These are phyloP conservation scores for Idaea biselata DNA, from an alignment of 2,888 invertebrate species.

Conservation along the genomic window DNA sequence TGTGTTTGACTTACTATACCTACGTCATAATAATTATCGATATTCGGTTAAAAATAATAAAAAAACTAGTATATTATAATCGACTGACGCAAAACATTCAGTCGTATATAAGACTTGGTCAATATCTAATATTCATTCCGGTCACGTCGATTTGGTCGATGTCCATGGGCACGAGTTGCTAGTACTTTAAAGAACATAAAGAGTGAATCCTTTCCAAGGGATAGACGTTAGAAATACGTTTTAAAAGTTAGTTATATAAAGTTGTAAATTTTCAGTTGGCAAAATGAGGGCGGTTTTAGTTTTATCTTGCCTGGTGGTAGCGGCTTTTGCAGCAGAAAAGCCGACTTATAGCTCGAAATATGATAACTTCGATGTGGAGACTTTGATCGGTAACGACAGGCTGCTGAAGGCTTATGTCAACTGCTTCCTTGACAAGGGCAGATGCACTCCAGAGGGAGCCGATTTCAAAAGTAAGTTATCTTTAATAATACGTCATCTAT, in stretches of 20 bases:
- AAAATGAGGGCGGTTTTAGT: constrained; percentile 61
- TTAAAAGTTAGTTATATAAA: constrained; percentile 21
- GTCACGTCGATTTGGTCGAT: constrained; percentile 41
- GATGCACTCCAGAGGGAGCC: constrained; percentile 86
- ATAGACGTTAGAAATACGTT: constrained; percentile 31
- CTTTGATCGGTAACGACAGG: constrained; percentile 84
- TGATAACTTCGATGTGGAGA: constrained; percentile 87
- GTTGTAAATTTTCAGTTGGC: constrained; percentile 36
- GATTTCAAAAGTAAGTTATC: constrained; percentile 85
- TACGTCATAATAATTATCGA: neutral
- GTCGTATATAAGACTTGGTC: constrained; percentile 13
- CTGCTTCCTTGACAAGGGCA: constrained; percentile 84
- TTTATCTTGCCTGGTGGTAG: constrained; percentile 55
- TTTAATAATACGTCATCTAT: constrained; percentile 1
- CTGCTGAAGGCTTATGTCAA: constrained; percentile 86
- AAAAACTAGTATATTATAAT: neutral
- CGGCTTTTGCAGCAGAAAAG: constrained; percentile 63
- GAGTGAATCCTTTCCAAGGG: constrained; percentile 34
- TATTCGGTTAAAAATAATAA: neutral
- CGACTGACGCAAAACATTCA: constrained; percentile 15
- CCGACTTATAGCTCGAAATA: constrained; percentile 83
- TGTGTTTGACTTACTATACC: neutral
- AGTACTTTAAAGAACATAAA: constrained; percentile 30
- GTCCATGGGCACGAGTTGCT: constrained; percentile 45
- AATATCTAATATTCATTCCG: constrained; percentile 42